Evolutionary conservation across 2,113 vertebrate genomes (phyloP).

Genomic region (Tupaia tana): DNA sequence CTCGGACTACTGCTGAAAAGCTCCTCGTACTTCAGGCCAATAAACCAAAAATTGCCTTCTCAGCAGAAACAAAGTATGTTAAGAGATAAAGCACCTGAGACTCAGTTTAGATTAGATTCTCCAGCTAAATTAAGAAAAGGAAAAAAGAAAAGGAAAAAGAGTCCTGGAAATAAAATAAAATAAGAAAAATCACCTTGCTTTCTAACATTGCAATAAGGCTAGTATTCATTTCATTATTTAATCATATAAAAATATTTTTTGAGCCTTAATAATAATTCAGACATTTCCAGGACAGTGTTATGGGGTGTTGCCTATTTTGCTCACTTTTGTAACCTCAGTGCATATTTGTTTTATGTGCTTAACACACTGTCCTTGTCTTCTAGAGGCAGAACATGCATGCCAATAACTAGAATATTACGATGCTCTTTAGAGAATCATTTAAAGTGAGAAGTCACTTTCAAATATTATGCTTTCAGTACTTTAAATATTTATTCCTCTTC

Average conservation of each 20-base stretch:
- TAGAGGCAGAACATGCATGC: neutral
- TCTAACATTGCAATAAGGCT: neutral
- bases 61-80: slow-evolving; percentile 10
- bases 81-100: slow-evolving; percentile 22
- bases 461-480: neutral
- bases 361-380: neutral
- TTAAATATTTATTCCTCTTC: slow-evolving; percentile 50
- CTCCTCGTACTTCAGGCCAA: slow-evolving; percentile 12
- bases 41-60: neutral
- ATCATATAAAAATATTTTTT: neutral
- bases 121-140: slow-evolving; percentile 17
- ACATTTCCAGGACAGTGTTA: neutral
- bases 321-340: neutral
- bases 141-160: neutral
- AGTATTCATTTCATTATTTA: neutral
- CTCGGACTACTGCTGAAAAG: neutral
- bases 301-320: neutral
- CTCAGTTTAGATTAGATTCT: neutral
- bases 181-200: neutral
- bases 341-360: neutral
- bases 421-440: neutral
- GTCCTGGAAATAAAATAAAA: neutral
- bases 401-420: neutral
- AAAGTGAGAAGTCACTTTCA: slow-evolving; percentile 30
- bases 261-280: neutral